phyloP scores from a whole-genome alignment of 23 tunicate species.

The Ascidia mentula region DNA sequence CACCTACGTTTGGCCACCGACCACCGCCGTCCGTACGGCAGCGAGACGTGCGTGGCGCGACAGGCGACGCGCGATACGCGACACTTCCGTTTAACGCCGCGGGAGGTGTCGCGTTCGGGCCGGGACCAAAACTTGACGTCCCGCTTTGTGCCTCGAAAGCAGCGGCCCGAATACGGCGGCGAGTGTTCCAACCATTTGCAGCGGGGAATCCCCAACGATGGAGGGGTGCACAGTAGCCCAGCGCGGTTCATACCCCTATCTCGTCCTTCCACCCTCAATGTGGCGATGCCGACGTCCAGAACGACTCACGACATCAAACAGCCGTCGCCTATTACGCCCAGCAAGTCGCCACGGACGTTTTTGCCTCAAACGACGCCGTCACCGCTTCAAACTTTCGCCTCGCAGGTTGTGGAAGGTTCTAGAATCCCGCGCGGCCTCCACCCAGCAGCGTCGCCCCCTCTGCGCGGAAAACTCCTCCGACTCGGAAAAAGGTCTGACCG shows the following conservation, averaged over 20 bases:
- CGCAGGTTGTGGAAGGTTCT: no score
- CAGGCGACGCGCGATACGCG: neutral
- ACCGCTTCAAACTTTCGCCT: neutral
- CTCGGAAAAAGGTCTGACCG: no score
- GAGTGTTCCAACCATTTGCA: neutral
- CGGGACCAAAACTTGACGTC: neutral
- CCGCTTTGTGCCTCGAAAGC: neutral
- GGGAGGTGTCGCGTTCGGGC: neutral
- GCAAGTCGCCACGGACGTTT: neutral
- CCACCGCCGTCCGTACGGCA: neutral
- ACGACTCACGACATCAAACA: neutral
- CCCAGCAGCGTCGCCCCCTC: no score
- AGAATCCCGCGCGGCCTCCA: no score
- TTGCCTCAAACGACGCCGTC: neutral
- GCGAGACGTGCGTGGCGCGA: slow-evolving; percentile 8
- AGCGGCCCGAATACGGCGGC: neutral
- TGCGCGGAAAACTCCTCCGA: no score
- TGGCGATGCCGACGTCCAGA: neutral
- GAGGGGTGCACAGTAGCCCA: neutral
- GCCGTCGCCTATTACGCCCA: neutral
- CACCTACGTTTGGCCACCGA: neutral
- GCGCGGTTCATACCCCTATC: neutral
- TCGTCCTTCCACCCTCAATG: neutral
- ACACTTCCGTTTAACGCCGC: neutral
- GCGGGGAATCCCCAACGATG: neutral